Evolutionary conservation across 2,888 invertebrate genomes (phyloP), one percentile per base, ranked within the genome.

Genomic region (Anthophora plumipes): DNA sequence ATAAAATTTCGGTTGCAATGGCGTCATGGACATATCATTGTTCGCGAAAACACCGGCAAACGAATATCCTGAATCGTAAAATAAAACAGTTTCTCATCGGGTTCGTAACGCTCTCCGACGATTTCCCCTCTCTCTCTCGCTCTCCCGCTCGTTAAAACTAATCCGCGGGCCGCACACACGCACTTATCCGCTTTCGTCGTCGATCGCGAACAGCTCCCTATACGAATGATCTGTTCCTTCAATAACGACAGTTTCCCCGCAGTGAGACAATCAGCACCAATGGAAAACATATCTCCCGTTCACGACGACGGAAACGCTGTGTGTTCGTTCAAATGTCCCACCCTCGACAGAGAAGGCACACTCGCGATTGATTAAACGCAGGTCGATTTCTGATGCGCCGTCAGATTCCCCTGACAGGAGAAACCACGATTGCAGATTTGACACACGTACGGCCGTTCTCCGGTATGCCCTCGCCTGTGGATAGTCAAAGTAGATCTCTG

Each of bases 401-500:
- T 94, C 31, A 94, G 90, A 73, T 94, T 93, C 2, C 94, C 93
- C 83, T 93, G 93, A 71, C 94, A 94, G 17, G 94, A 93, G 85
- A 94, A 94, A 11, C 93, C 93, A 31, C 93, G 93, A 31, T 92
- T 90, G 82, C 94, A 94, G 39, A 93, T 91, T 78, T 92, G 91
- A 80, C 94, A 94, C 5, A 92, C 92, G 84, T 94, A 94, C 0
- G 94, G 94, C 74, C 94, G 85, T 74, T 94, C 94, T 0, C 94
- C 94, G 1, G 94, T 94, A 83, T 94, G 94, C 7, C 93, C 93
- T 7, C 94, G 91, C 78, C 92, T 92, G 83, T 95, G 95, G 68
- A 95, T 94, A 5, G 94, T 94, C 11, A 95, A 90, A 1, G 94
- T 94, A 5, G 94, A 94, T 31, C 94, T 93, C 85, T 95, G 95